Conservation (phyloP, 2,888 invertebrate species). For the Pheosia gnoma region DNA sequence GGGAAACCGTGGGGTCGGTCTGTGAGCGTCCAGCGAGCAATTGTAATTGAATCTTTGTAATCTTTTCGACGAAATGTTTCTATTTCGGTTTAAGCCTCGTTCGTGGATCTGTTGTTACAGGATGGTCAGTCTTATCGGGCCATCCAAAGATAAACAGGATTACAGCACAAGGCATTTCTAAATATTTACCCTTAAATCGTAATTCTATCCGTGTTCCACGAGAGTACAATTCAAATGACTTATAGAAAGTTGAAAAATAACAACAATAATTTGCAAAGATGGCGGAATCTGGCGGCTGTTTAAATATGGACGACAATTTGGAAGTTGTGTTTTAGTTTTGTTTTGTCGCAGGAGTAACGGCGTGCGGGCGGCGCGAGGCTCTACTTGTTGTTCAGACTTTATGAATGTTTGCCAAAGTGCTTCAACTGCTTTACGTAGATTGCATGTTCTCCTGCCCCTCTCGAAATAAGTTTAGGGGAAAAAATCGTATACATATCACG, state of each 20-base stretch:
- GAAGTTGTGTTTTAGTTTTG: constrained; percentile 22
- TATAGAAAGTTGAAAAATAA: constrained; percentile 26
- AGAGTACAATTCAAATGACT: not conserved
- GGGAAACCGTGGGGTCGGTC: not conserved
- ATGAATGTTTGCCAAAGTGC: constrained; percentile 11
- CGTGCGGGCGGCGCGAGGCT: not conserved
- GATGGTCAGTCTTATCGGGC: not conserved
- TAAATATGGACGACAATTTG: constrained; percentile 27
- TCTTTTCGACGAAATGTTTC: not conserved
- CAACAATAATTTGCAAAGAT: constrained; percentile 20
- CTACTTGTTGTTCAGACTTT: constrained; percentile 7
- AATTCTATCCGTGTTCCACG: not conserved
- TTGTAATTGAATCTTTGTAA: constrained; percentile 4
- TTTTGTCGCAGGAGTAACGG: not conserved
- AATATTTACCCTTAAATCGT: not conserved
- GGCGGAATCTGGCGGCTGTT: constrained; percentile 8
- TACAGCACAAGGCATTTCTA: too few species aligned
- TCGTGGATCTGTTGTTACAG: not conserved
- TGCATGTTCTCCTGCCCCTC: not conserved
- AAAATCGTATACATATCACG: not conserved
- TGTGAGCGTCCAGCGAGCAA: constrained; percentile 5
- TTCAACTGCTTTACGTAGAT: constrained; percentile 5
- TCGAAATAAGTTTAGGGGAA: not conserved
- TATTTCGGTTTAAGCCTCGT: not conserved
- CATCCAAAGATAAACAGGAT: not conserved